Evolutionary conservation across 1,140 invertebrate species (phyloP).

Genomic region (Macrostomum lignano): DNA sequence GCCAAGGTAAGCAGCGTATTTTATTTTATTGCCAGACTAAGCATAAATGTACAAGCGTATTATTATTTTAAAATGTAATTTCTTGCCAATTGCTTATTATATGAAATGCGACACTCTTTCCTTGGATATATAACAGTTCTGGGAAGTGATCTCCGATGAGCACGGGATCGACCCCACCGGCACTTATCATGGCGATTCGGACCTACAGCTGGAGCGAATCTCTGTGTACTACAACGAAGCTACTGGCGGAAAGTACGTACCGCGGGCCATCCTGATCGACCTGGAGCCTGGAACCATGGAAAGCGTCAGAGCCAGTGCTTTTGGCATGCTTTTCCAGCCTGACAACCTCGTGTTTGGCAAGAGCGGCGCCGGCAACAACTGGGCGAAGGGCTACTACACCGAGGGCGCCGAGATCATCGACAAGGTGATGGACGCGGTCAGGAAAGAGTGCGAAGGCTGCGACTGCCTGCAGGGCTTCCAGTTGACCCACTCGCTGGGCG

Average conservation of each 20-base stretch:
- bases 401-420: constrained; percentile 52
- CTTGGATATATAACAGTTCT: too few relatives aligned
- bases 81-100: too few relatives aligned
- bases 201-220: constrained; percentile 48
- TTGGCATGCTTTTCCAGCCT: constrained; percentile 19
- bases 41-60: too few relatives aligned
- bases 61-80: too few relatives aligned
- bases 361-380: constrained; percentile 46
- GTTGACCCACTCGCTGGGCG: constrained; percentile 43
- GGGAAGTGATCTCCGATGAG: constrained; percentile 32
- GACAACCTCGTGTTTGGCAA: constrained; percentile 23
- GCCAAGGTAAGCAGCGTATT: constrained; percentile 33
- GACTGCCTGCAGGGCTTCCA: constrained; percentile 33
- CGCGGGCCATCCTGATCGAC: constrained; percentile 53
- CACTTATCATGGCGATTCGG: constrained; percentile 29
- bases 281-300: constrained; percentile 24
- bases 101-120: too few relatives aligned
- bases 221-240: constrained; percentile 76
- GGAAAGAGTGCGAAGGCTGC: constrained; percentile 54
- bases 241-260: constrained; percentile 48
- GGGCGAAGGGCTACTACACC: constrained; percentile 67
- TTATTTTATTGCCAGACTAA: too few relatives aligned
- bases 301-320: constrained; percentile 39
- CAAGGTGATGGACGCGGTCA: constrained; percentile 49
- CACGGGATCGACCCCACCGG: constrained; percentile 31